Percentiles rank a stretch among this genome's conserved stretches.
These are phyloP conservation scores for Phoebastria nigripes DNA, from an alignment of 2,797 vertebrate genomes.

Conservation along the genomic window DNA sequence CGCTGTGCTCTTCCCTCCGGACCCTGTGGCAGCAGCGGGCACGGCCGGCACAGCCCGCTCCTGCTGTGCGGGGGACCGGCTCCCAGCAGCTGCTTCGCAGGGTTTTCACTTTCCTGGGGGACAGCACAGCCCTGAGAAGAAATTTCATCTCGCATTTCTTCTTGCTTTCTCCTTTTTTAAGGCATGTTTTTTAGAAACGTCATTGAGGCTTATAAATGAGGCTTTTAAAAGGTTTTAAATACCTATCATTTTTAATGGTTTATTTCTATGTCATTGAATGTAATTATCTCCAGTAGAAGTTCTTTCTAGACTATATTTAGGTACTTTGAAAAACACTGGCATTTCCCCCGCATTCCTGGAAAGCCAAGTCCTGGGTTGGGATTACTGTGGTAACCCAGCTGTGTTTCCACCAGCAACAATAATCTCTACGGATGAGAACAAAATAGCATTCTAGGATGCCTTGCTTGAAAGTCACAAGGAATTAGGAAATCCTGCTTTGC, in stretches of 20 bases:
- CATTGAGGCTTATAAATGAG: background rate
- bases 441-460: background rate
- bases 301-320: background rate
- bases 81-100: background rate
- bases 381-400: background rate
- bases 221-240: background rate
- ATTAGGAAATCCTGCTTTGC: background rate
- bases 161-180: background rate
- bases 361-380: background rate
- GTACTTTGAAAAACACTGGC: background rate
- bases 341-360: background rate
- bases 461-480: background rate
- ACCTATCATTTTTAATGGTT: background rate
- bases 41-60: rapidly evolving
- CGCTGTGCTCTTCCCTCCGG: background rate
- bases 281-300: background rate
- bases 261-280: background rate
- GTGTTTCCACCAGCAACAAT: background rate
- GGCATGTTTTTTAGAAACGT: background rate
- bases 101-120: background rate
- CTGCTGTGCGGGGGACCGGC: rapidly evolving
- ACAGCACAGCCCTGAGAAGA: background rate
- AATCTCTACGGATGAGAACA: rapidly evolving
- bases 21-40: background rate
- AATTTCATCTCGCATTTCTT: background rate